phyloP scores from a whole-genome alignment of 2,888 invertebrate genomes.

The Morpho deidamia region DNA sequence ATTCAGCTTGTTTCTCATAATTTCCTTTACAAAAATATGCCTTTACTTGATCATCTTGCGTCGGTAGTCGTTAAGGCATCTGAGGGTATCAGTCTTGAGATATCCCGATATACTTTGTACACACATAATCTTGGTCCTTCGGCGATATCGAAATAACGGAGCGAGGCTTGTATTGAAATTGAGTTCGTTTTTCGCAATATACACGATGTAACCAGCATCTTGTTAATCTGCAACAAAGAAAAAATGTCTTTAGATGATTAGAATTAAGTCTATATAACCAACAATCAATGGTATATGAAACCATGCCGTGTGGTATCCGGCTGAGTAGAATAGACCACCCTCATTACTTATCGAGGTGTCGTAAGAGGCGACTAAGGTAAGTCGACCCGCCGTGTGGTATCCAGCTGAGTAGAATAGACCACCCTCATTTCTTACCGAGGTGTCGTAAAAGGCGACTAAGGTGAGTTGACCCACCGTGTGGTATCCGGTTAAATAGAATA shows the following conservation, averaged over 20 bases:
- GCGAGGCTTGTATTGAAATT: conserved; percentile 8
- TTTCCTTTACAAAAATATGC: conserved; percentile 41
- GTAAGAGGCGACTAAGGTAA: too few species aligned
- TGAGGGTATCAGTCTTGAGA: conserved; percentile 54
- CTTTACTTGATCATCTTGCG: conserved; percentile 50
- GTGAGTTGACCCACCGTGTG: too few species aligned
- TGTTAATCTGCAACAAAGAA: conserved; percentile 56
- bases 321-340: too few species aligned
- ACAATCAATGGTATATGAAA: too few species aligned
- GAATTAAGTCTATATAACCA: too few species aligned
- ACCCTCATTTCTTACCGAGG: too few species aligned
- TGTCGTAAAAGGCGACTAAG: too few species aligned
- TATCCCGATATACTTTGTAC: conserved; percentile 23
- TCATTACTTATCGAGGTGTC: too few species aligned
- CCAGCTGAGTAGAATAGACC: too few species aligned
- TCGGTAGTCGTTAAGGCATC: conserved; percentile 62
- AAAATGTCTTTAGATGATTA: conserved; percentile 3
- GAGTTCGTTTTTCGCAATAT: conserved; percentile 31
- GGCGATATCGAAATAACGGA: conserved; percentile 16
- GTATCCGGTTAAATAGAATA: too few species aligned
- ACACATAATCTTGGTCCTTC: conserved; percentile 39
- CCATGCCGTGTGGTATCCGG: too few species aligned
- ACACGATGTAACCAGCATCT: conserved; percentile 52
- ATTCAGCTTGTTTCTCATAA: conserved; percentile 42
- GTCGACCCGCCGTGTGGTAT: too few species aligned